Conservation (phyloP, 2,113 vertebrate genomes). For the Mesocricetus auratus region DNA sequence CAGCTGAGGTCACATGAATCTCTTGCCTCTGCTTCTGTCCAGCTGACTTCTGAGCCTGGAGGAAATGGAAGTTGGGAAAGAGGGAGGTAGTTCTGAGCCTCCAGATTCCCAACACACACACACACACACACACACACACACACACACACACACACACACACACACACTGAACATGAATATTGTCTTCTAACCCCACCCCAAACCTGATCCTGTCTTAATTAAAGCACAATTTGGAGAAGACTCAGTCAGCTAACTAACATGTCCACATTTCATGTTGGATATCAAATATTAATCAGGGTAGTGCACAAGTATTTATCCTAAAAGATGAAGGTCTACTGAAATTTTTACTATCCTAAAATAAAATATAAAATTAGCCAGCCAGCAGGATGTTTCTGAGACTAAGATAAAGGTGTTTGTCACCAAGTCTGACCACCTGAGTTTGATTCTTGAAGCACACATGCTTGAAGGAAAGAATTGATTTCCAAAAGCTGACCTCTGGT, state of each 20-base stretch:
- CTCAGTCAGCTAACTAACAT: neutral
- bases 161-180: neutral
- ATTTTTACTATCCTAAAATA: neutral
- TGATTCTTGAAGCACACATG: neutral
- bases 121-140: neutral
- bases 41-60: neutral
- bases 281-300: neutral
- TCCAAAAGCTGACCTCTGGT: neutral
- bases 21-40: neutral
- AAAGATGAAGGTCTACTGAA: neutral
- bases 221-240: neutral
- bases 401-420: neutral
- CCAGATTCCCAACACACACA: neutral
- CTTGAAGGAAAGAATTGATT: neutral
- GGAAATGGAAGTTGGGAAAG: conserved; percentile 24
- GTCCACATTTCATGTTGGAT: conserved; percentile 22
- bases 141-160: neutral
- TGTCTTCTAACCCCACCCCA: neutral
- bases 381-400: no score
- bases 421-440: neutral
- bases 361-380: neutral
- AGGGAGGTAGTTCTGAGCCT: neutral
- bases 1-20: neutral
- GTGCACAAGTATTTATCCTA: neutral
- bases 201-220: no score